A percentile compares a stretch with the other conserved stretches of the same genome.
Evolutionary conservation across 2,113 vertebrate genomes (phyloP).

Genomic region (Mormyrus lacerda): DNA sequence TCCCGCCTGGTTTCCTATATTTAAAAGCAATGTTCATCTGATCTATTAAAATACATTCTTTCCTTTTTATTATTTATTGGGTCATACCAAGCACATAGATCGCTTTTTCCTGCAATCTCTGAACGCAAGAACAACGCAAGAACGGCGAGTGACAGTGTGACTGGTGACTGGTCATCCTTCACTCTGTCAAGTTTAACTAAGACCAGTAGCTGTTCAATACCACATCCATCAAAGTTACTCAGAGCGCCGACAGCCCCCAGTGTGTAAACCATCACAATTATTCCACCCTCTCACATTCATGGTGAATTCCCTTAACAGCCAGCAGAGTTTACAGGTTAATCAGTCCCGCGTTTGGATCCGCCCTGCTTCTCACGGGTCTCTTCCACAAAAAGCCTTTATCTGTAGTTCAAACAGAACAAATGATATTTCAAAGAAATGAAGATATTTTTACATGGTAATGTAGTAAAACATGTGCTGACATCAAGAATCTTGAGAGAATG

Average conservation of each 20-base stretch:
- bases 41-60: not conserved
- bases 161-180: conserved; percentile 65
- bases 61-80: not conserved
- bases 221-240: conserved; percentile 73
- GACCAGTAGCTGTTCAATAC: conserved; percentile 70
- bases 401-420: not conserved
- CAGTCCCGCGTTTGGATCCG: conserved; percentile 65
- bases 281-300: conserved; percentile 59
- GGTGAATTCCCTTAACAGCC: conserved; percentile 66
- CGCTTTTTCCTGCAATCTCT: conserved; percentile 21
- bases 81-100: too few relatives aligned
- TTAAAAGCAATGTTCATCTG: not conserved
- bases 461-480: not conserved
- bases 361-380: conserved; percentile 55
- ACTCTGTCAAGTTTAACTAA: conserved; percentile 76
- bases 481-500: not conserved
- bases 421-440: conserved; percentile 19
- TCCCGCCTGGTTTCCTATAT: not conserved
- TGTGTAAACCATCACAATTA: conserved; percentile 68
- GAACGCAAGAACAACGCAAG: conserved; percentile 54
- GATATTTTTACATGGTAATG: not conserved
- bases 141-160: conserved; percentile 52
- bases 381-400: conserved; percentile 55
- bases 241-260: conserved; percentile 65
- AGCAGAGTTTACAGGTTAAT: conserved; percentile 70